These are phyloP conservation scores for Cordilura impudica DNA, from an alignment of 2,888 invertebrate species.

Conservation along the genomic window DNA sequence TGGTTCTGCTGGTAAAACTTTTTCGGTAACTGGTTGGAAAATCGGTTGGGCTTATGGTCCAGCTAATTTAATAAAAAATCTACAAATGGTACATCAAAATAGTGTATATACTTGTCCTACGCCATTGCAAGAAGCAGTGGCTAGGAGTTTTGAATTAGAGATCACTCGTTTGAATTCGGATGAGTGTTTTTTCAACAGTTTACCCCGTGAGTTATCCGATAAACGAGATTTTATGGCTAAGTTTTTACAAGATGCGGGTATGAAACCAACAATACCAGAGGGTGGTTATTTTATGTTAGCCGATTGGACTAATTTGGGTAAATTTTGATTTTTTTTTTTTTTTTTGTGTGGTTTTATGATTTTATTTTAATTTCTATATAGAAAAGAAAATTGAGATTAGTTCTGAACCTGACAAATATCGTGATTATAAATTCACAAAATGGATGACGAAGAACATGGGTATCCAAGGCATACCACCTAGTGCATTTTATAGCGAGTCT, in stretches of 20 bases:
- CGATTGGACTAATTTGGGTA: conserved; percentile 90
- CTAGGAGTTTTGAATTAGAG: conserved; percentile 92
- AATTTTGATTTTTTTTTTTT: neutral
- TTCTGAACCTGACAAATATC: conserved; percentile 84
- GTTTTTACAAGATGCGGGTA: conserved; percentile 87
- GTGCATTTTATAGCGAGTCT: conserved; percentile 91
- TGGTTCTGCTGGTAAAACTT: conserved; percentile 98
- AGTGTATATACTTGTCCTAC: conserved; percentile 94
- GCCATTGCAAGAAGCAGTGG: conserved; percentile 95
- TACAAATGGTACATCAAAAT: conserved; percentile 96
- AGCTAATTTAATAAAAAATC: conserved; percentile 85
- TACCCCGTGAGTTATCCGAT: conserved; percentile 85
- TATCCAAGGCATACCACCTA: conserved; percentile 92
- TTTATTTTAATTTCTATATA: conserved; percentile 70
- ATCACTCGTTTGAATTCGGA: conserved; percentile 83
- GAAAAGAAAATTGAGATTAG: conserved; percentile 84
- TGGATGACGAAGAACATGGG: conserved; percentile 97
- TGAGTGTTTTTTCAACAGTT: conserved; percentile 89
- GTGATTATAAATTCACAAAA: conserved; percentile 95
- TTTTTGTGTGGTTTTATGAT: conserved; percentile 7
- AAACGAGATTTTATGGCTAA: conserved; percentile 90
- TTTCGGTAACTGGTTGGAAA: conserved; percentile 98
- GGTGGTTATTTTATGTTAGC: conserved; percentile 99
- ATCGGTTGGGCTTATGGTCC: conserved; percentile 98
- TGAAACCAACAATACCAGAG: conserved; percentile 95